These are phyloP conservation scores for Myotis findleyi DNA, from an alignment of 2,797 vertebrate genomes.

Conservation along the genomic window DNA sequence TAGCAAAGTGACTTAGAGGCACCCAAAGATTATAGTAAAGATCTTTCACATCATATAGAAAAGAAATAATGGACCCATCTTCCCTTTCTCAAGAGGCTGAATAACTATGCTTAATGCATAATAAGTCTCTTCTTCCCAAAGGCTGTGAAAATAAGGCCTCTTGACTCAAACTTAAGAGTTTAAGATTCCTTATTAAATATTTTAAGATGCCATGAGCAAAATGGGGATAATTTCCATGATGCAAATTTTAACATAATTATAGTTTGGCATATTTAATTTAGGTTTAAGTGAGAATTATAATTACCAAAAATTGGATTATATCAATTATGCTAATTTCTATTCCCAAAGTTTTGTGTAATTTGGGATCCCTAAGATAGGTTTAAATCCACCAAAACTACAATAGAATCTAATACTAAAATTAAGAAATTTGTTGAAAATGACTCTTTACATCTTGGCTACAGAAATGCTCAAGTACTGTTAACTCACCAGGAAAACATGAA, in stretches of 20 bases:
- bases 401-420: slow-evolving; percentile 47
- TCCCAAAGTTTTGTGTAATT: slow-evolving; percentile 78
- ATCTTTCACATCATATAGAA: neutral
- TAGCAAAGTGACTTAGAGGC: slow-evolving; percentile 7
- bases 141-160: slow-evolving; percentile 73
- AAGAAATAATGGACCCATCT: slow-evolving; percentile 64
- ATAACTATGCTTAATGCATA: slow-evolving; percentile 60
- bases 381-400: slow-evolving; percentile 57
- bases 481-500: neutral
- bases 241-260: slow-evolving; percentile 82
- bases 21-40: slow-evolving; percentile 57
- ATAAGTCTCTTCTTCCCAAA: slow-evolving; percentile 62
- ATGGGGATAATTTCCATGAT: slow-evolving; percentile 79
- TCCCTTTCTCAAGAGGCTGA: slow-evolving; percentile 50
- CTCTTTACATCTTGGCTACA: slow-evolving; percentile 6
- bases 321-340: slow-evolving; percentile 80
- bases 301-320: slow-evolving; percentile 82
- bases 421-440: slow-evolving; percentile 35
- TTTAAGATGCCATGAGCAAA: slow-evolving; percentile 76
- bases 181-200: slow-evolving; percentile 71
- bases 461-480: neutral
- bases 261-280: slow-evolving; percentile 81
- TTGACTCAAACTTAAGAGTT: slow-evolving; percentile 74
- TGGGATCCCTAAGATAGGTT: slow-evolving; percentile 52
- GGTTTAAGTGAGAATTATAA: slow-evolving; percentile 82